A percentile compares a stretch with the other conserved stretches of the same genome.
Evolutionary conservation across 2,113 vertebrate species (phyloP).

Genomic region (Ovis aries): DNA sequence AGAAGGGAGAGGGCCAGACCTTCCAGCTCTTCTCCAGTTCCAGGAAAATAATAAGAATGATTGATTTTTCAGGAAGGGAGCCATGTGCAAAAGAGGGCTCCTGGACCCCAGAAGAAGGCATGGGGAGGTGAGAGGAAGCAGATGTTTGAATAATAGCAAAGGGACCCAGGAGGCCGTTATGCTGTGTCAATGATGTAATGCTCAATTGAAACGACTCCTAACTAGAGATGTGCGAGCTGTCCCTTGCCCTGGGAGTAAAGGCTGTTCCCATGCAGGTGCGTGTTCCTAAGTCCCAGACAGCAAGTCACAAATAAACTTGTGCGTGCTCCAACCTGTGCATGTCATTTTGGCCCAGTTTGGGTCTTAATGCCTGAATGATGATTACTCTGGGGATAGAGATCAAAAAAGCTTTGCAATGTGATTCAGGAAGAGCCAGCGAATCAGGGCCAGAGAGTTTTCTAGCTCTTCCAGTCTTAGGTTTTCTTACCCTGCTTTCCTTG

Average conservation of each 20-base stretch:
- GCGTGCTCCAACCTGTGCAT: not conserved
- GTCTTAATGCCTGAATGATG: not conserved
- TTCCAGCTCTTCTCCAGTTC: constrained; percentile 20
- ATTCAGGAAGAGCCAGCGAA: not conserved
- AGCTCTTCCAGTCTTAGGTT: not conserved
- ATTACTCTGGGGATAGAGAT: constrained; percentile 21
- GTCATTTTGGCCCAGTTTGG: not conserved
- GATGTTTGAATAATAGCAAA: constrained; percentile 58
- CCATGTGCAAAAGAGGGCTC: constrained; percentile 26
- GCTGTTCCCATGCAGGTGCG: constrained; percentile 40
- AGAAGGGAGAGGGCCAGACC: not conserved
- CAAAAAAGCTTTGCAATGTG: not conserved
- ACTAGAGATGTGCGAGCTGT: constrained; percentile 1
- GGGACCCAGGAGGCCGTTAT: constrained; percentile 7
- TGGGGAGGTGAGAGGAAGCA: constrained; percentile 36
- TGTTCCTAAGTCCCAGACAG: not conserved
- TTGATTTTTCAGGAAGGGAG: constrained; percentile 38
- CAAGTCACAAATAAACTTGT: constrained; percentile 33
- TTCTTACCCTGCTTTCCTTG: not conserved
- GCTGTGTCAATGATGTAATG: constrained; percentile 45
- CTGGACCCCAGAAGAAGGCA: not conserved
- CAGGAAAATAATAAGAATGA: constrained; percentile 44
- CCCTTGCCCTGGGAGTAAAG: constrained; percentile 15
- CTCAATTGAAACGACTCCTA: constrained; percentile 43
- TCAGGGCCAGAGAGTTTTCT: not conserved